Evolutionary conservation across 2,113 vertebrate species (phyloP).

Genomic region (Neodontobutis hainanensis): DNA sequence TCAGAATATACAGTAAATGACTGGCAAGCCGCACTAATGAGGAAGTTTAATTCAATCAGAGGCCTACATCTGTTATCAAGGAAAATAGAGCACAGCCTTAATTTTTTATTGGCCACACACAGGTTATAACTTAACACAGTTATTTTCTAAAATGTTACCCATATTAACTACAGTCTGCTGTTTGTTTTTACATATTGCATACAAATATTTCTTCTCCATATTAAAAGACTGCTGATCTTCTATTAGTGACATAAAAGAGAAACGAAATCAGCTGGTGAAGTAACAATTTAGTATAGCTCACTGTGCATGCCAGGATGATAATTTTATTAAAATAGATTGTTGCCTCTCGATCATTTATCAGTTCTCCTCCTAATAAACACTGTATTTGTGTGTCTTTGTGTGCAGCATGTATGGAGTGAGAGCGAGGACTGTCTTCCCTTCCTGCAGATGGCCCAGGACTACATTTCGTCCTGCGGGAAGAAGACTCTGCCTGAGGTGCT

Average conservation of each 20-base stretch:
- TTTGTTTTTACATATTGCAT: too few relatives aligned
- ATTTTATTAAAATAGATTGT: too few relatives aligned
- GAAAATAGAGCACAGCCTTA: not conserved
- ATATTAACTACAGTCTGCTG: too few relatives aligned
- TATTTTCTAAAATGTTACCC: not conserved
- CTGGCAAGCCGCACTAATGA: not conserved
- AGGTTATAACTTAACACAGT: not conserved
- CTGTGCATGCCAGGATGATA: too few relatives aligned
- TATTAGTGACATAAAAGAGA: too few relatives aligned
- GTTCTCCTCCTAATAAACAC: not conserved
- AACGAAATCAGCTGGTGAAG: too few relatives aligned
- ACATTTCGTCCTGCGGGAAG: constrained; percentile 98
- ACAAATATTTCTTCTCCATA: too few relatives aligned
- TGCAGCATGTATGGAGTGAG: constrained; percentile 97
- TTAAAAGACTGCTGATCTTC: too few relatives aligned
- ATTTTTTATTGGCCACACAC: constrained; percentile 15
- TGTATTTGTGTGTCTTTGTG: constrained; percentile 45
- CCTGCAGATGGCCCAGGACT: constrained; percentile 95
- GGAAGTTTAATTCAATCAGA: constrained; percentile 32
- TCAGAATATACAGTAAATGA: constrained; percentile 4
- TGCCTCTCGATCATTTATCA: not conserved
- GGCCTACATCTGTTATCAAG: not conserved
- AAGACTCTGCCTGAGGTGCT: constrained; percentile 97
- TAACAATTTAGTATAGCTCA: too few relatives aligned
- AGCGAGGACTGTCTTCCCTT: constrained; percentile 98